phyloP scores from a whole-genome alignment of 2,113 vertebrate species.

The Mus pahari region DNA sequence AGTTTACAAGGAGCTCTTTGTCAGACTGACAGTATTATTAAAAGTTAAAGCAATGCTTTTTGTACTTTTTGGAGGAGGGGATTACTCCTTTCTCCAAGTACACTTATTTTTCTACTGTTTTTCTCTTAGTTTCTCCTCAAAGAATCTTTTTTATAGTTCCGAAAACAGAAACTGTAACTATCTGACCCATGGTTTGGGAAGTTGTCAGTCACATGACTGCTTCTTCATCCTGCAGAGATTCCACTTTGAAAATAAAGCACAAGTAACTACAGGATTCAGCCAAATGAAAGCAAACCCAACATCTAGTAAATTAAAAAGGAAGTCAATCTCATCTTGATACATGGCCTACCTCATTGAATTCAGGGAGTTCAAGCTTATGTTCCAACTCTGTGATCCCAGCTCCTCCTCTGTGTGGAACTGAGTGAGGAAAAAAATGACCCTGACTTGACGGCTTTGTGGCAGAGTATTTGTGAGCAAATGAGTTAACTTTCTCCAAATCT shows the following conservation, averaged over 20 bases:
- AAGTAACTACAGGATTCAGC: conserved; percentile 59
- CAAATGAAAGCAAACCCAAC: conserved; percentile 71
- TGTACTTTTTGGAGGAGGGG: background rate
- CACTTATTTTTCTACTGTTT: background rate
- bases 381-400: background rate
- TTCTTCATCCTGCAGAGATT: conserved; percentile 59
- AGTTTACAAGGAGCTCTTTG: background rate
- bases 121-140: background rate
- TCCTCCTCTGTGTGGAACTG: background rate
- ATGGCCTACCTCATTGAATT: conserved; percentile 44
- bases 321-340: conserved; percentile 50
- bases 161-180: conserved; percentile 15
- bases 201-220: conserved; percentile 32
- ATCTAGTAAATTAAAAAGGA: conserved; percentile 39
- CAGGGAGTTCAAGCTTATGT: conserved; percentile 22
- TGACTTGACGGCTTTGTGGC: background rate
- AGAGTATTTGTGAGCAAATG: background rate
- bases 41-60: background rate
- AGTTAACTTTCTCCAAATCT: background rate
- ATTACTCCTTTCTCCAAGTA: background rate
- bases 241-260: conserved; percentile 75
- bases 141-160: conserved; percentile 17
- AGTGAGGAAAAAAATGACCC: background rate
- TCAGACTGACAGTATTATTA: background rate
- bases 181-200: background rate